Evolutionary conservation across 2,888 invertebrate species (phyloP).

Genomic region (Orchesellides sinensis): DNA sequence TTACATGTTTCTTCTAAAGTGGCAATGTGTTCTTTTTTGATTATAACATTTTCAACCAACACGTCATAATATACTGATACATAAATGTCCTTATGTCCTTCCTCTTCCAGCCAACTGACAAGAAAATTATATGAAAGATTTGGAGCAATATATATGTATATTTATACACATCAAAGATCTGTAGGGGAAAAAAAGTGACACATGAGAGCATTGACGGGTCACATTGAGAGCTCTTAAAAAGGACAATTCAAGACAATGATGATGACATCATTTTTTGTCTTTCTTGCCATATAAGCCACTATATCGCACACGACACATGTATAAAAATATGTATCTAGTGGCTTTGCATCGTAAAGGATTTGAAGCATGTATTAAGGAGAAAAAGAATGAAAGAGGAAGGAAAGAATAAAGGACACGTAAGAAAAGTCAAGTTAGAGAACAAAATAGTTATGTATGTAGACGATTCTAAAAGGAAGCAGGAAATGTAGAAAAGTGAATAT

Average conservation of each 20-base stretch:
- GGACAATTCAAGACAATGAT: slow-evolving; percentile 41
- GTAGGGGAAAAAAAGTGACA: slow-evolving; percentile 30
- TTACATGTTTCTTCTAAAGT: not conserved
- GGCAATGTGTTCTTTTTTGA: not conserved
- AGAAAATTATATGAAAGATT: not conserved
- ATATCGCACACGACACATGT: not conserved
- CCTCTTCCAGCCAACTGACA: not conserved
- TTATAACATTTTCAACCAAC: not conserved
- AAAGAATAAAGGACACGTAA: slow-evolving; percentile 17
- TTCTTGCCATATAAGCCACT: not conserved
- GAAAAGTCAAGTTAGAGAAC: not conserved
- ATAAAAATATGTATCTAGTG: not conserved
- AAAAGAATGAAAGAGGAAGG: slow-evolving; percentile 15
- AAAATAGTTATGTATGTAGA: no score
- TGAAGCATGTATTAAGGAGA: slow-evolving; percentile 22
- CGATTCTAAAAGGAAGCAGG: not conserved
- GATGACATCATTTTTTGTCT: not conserved
- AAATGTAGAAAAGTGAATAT: slow-evolving; percentile 4
- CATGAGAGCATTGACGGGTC: slow-evolving; percentile 33
- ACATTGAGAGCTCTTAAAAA: slow-evolving; percentile 32
- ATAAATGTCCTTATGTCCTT: not conserved
- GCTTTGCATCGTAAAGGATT: slow-evolving; percentile 36
- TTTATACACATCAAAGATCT: no score
- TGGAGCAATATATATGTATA: no score
- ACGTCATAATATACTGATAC: not conserved